Evolutionary conservation across 2,888 invertebrate species (phyloP).

Genomic region (Operophtera brumata): DNA sequence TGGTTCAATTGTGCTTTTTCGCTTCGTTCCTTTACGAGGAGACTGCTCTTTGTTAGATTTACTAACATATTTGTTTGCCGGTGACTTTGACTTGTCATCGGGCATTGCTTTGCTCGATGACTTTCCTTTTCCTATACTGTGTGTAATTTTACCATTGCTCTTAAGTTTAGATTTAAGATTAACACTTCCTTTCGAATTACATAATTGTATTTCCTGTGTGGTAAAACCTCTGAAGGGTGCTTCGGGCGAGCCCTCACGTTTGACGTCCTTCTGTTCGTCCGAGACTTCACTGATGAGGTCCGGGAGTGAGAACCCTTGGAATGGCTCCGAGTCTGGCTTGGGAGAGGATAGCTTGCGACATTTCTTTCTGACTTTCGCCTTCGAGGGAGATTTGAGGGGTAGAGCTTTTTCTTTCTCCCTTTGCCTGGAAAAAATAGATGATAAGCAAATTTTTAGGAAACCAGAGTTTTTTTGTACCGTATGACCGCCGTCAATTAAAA

Average conservation of each 20-base stretch:
- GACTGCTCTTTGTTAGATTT: neutral
- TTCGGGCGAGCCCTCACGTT: neutral
- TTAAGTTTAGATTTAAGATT: neutral
- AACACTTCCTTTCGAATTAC: neutral
- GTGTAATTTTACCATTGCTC: too few species aligned
- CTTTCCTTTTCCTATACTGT: neutral
- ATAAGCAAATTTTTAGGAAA: too few species aligned
- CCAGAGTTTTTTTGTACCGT: too few species aligned
- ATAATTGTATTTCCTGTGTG: neutral
- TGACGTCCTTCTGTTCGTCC: neutral
- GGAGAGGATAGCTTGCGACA: neutral
- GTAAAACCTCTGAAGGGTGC: constrained; percentile 7
- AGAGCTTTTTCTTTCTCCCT: neutral
- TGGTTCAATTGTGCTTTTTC: neutral
- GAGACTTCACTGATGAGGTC: neutral
- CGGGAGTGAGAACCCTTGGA: neutral
- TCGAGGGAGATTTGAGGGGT: neutral
- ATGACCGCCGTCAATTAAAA: too few species aligned
- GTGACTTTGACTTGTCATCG: neutral
- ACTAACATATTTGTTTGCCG: neutral
- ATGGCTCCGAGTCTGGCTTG: neutral
- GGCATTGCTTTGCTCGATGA: neutral
- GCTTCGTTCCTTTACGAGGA: neutral
- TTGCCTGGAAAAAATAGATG: neutral
- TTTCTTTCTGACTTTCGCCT: neutral